Percentiles rank a stretch among this genome's conserved stretches.
Conservation (phyloP, 2,113 vertebrate species). For the Crotalus horridus region DNA sequence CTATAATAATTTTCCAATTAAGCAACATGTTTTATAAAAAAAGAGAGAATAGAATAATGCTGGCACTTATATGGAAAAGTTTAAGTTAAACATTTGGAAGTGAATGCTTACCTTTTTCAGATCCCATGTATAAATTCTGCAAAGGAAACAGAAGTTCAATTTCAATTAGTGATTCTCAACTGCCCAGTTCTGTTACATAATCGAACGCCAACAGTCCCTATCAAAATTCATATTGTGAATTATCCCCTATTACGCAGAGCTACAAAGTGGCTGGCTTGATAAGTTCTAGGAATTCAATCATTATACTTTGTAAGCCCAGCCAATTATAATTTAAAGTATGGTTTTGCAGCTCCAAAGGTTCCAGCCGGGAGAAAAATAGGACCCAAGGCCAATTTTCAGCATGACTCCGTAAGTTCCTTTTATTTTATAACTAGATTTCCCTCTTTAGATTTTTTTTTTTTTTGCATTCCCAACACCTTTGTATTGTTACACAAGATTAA, state of each 20-base stretch:
- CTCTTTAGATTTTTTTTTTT: background rate
- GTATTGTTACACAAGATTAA: background rate
- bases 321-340: background rate
- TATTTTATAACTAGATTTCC: background rate
- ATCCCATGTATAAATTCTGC: constrained; percentile 94
- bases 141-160: constrained; percentile 1
- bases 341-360: background rate
- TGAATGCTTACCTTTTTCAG: constrained; percentile 82
- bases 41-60: background rate
- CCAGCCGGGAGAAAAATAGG: background rate
- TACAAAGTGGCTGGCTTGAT: background rate
- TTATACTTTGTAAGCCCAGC: background rate
- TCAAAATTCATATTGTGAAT: background rate
- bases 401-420: background rate
- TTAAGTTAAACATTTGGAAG: background rate
- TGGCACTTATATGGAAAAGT: background rate
- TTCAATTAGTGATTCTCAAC: background rate
- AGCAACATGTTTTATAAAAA: background rate
- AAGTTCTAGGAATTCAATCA: background rate
- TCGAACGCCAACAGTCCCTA: background rate
- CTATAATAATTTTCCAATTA: background rate
- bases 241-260: background rate
- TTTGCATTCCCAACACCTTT: background rate
- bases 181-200: background rate
- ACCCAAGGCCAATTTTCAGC: background rate